Base-by-base conservation (phyloP, 2,113 vertebrate species). In the Alethe castanea region DNA sequence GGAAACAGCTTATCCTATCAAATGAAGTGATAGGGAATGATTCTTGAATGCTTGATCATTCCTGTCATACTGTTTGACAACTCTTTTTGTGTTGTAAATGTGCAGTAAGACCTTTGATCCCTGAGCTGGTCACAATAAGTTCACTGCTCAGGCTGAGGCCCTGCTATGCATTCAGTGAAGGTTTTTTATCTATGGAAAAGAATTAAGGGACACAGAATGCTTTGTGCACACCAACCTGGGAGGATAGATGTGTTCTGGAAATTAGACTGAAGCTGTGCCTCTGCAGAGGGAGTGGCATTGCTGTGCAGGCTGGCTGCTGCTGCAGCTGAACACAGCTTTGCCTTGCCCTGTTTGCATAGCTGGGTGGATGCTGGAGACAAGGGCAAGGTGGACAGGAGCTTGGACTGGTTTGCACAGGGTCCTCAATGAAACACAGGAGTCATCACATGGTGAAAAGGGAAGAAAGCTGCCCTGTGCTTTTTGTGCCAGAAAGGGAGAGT, bases 81-180 rank as follows among this genome's bases (percentile, higher is more conserved):
- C 48, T 53, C 29, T 71, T 88, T 87, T 70, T 83, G 15, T 23
- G 3, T 33, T 82, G 64, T 38, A 86, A 86, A 81, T 60, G 22
- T 72, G 67, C 80, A 40, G 52, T 23, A 40, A 84, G 80, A 88
- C 87, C 95, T 95, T 94, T 88, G 90, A 62, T 90, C 88, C 76
- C 40, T 12, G 45, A 88, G 38, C 50, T 80, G 78, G 67, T 80
- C 62, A 47, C 19, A 5, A 25, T 23, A 53, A 93, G 56, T 84
- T 92, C 65, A 60, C 23, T 86, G 62, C 44, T 67, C 25, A 17
- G 36, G n/a, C 60, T 50, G 72, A 88, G 67, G 64, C 35, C 35
- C 62, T 52, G 40, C 44, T 35, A 47, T 25, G 47, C 35, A 14
- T 65, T 93, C 79, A 62, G 22, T 38, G 38, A 50, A 80, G 24